phyloP scores from a whole-genome alignment of 2,113 vertebrate species.

The Pipra filicauda region DNA sequence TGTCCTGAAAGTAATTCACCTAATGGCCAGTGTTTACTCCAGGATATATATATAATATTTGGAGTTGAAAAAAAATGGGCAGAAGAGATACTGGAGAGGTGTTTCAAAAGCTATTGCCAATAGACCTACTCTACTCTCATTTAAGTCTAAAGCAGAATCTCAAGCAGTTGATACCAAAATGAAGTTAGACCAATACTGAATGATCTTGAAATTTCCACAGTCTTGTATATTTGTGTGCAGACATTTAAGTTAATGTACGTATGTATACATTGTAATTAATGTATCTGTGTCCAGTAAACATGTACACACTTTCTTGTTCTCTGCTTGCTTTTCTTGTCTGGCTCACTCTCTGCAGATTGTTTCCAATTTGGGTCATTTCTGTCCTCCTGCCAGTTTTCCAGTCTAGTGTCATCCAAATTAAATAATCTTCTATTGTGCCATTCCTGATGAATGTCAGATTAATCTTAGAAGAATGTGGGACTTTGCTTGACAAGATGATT shows the following conservation, averaged over 20 bases:
- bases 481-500: constrained; percentile 66
- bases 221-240: background rate
- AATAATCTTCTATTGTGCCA: constrained; percentile 70
- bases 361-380: constrained; percentile 65
- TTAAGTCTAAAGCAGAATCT: background rate
- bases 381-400: constrained; percentile 67
- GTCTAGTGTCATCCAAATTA: constrained; percentile 65
- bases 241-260: background rate
- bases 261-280: background rate
- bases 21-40: background rate
- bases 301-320: background rate
- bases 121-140: background rate
- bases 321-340: constrained; percentile 27
- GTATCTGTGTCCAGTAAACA: background rate
- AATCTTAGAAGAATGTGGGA: constrained; percentile 58
- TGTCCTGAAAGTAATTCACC: background rate
- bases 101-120: background rate
- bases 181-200: background rate
- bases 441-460: constrained; percentile 64
- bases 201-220: background rate
- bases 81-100: background rate
- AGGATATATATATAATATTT: background rate
- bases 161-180: background rate
- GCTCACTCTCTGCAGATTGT: constrained; percentile 14
- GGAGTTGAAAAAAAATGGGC: background rate